phyloP scores from a whole-genome alignment of 1,140 invertebrate species.

The Plectrocnemia conspersa region DNA sequence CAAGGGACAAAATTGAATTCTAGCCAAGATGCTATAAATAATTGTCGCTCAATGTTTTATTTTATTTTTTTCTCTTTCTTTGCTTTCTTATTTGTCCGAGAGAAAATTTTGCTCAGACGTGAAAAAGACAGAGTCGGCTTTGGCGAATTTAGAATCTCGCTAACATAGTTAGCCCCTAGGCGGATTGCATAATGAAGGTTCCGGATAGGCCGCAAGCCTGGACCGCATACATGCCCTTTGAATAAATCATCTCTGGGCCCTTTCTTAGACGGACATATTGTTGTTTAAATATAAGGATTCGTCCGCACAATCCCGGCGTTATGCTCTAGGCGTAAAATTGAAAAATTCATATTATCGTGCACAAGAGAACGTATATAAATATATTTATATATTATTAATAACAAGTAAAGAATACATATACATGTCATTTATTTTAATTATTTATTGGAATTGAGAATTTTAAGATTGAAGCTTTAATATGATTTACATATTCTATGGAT shows the following conservation, averaged over 20 bases:
- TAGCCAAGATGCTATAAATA: neutral
- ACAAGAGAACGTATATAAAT: no score
- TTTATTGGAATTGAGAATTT: no score
- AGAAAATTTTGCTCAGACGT: slow-evolving; percentile 12
- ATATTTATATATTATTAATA: no score
- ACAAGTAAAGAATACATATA: no score
- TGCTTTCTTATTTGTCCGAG: slow-evolving; percentile 17
- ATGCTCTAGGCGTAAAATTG: slow-evolving; percentile 27
- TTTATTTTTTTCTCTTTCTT: slow-evolving; percentile 14
- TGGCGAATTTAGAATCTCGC: slow-evolving; percentile 16
- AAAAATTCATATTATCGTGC: no score
- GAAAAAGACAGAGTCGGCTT: slow-evolving; percentile 10
- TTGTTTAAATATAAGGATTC: slow-evolving; percentile 22
- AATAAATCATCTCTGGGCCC: slow-evolving; percentile 26
- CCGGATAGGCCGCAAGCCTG: neutral
- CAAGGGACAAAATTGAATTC: neutral
- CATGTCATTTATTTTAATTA: no score
- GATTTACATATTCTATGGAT: no score
- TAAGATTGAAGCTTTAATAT: no score
- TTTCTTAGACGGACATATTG: slow-evolving; percentile 22
- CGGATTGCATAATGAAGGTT: slow-evolving; percentile 29
- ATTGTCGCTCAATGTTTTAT: neutral
- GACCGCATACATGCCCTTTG: slow-evolving; percentile 20
- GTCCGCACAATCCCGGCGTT: neutral
- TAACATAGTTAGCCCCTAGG: slow-evolving; percentile 22